Base-by-base conservation (phyloP, 2,797 vertebrate species). In the Fundulus diaphanus region DNA sequence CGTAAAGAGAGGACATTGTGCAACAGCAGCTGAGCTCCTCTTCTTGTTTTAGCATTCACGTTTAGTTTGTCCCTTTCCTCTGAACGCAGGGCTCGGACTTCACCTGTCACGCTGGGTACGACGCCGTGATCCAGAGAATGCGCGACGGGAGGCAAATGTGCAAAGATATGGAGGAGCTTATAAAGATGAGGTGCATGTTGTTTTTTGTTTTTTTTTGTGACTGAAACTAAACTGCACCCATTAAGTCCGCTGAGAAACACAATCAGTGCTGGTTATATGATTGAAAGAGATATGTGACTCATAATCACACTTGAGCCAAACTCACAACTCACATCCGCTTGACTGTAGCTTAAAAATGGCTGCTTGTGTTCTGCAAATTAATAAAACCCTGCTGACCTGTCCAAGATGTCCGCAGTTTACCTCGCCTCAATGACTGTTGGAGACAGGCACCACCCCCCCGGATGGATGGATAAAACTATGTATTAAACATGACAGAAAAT, bases 151-250 rank as follows among this genome's bases (percentile, higher is more conserved):
- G 95, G 76, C 96, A 94, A 77, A 96, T 96, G 96, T 98, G 97
- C 94, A 99, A 99, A 90, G 98, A 99, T 3, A 89, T 98, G 92
- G 97, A 99, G 81, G 98, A 99, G 61, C 94, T 99, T 79, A 94
- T 99, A 54, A 97, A 95, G 82, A 96, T 98, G 94, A 97, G 98
- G 98, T 88, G 79, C 40, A 31, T 13, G 37, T 40, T 63, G 16
- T 65, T n/a, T n/a, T n/a, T n/a, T n/a, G n/a, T 65, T 1, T n/a
- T 65, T 4, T 70, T 79, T 29, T 48, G 2, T 4, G 51, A 8
- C 13, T 46, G 7, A 73, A 78, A 68, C 46, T 1, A 7, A 70
- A 75, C 70, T 57, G 9, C 24, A 18, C 77, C 7, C 5, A 44
- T 72, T 9, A 20, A 69, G 70, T 27, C 35, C n/a, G 3, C 0